These are phyloP conservation scores for Keiferia lycopersicella DNA, from an alignment of 2,888 invertebrate species.

Conservation along the genomic window DNA sequence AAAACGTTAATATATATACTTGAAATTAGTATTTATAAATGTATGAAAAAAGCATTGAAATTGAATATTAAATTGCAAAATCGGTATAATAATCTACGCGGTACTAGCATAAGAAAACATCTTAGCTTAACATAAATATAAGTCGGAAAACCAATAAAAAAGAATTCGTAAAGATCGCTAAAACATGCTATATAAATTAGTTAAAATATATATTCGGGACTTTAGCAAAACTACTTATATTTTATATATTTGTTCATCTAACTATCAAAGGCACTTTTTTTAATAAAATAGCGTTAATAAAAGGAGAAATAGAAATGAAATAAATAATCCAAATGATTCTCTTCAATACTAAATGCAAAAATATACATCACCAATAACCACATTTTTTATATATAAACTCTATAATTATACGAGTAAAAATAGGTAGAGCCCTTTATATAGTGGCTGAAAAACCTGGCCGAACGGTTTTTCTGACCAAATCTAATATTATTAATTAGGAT, in stretches of 20 bases:
- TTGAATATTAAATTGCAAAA: background rate
- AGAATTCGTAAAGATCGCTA: background rate
- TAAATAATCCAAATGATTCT: slow-evolving; percentile 12
- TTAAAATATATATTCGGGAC: background rate
- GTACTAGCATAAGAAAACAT: slow-evolving; percentile 20
- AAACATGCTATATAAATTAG: background rate
- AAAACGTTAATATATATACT: background rate
- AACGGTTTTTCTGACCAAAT: background rate
- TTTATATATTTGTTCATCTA: background rate
- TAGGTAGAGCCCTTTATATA: background rate
- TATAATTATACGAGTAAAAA: background rate
- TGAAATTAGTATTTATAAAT: background rate
- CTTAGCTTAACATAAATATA: slow-evolving; percentile 9
- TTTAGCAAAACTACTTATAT: background rate
- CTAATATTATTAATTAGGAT: background rate
- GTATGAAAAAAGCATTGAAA: background rate
- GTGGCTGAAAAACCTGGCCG: slow-evolving; percentile 6
- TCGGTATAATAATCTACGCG: slow-evolving; percentile 2
- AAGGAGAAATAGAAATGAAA: background rate
- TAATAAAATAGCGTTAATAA: too few relatives aligned
- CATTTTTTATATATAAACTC: slow-evolving; percentile 20
- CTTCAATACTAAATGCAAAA: slow-evolving; percentile 41
- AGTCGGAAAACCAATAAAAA: slow-evolving; percentile 1
- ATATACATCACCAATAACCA: slow-evolving; percentile 40
- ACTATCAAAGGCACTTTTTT: slow-evolving; percentile 1